Base-by-base conservation (phyloP, 2,113 vertebrate species). In the Coptodon rendalli region DNA sequence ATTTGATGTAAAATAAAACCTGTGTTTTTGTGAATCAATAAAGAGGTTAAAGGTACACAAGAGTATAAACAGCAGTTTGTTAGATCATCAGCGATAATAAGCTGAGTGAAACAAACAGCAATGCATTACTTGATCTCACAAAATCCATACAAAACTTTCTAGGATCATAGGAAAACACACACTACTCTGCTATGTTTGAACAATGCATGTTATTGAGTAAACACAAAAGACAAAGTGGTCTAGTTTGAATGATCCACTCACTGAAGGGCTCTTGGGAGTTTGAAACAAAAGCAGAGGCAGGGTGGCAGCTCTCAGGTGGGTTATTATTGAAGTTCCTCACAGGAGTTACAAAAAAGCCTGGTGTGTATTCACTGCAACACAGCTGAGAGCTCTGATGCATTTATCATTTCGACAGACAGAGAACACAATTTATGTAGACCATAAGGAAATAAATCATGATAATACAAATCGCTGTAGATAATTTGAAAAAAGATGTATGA, bases 291-390 rank as follows among this genome's bases (percentile, higher is more conserved):
- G 80, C 43, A 56, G 38, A 66, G 48, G 24, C 29, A 57, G 84
- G 87, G 86, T 76, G 86, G 89, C 76, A 84, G 84, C 90, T 91
- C 90, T 93, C 89, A 86, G 89, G 84, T 89, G 89, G 76, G 38
- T 88, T 87, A 38, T 85, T 29, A 79, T 61, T 85, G 80, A 90
- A 89, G 89, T 85, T 90, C 38, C 61, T 87, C 82, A 57, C 80
- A 86, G 29, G 34, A 87, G 80, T 66, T 43, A 63, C 54, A 81
- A 86, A 91, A 83, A 86, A 78, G 56, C 88, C 53, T 31, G 13
- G 50, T 34, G 36, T 86, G 85, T 54, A 48, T 73, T 71, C 11
- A 19, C 6, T 80, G 24, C 19, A 80, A 22, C 27, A 14, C 27
- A 73, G 71, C 40, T 66, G 27, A 87, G 82, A 73, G 16, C 24